Evolutionary conservation across 2,113 vertebrate genomes (phyloP), one percentile per base, ranked within the genome.

Genomic region (Psephotus haematonotus): DNA sequence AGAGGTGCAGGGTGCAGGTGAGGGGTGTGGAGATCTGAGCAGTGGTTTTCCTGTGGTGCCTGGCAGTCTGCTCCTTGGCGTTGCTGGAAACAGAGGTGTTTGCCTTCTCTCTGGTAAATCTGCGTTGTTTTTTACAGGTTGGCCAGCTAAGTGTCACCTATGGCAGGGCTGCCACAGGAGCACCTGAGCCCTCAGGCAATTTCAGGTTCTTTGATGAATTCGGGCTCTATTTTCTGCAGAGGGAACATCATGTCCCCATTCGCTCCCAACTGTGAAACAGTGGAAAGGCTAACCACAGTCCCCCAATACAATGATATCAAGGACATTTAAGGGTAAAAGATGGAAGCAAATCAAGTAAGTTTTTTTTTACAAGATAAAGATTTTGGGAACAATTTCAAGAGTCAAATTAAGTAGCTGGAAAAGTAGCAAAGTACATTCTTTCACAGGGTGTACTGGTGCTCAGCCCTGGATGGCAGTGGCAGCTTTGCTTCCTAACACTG

Each of bases 91-190:
- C 8, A 4, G 22, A 17, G 27, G 11, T n/a, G 17, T 39, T 88
- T 13, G 27, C 43, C 53, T 53, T 60, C n/a, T 17, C 39, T 18
- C 25, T 14, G 28, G 37, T 60, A 29, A 86, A 60, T 23, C 46
- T 2, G 0, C 0, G 0, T 5, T 43, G 33, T 1, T 50, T 79
- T 68, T 22, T 20, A 22, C n/a, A 49, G 20, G 33, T 2, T 64
- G 68, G 7, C 44, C 0, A 0, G 68, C 7, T 64, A 39, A 55
- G n/a, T 16, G 16, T 46, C 23, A 37, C 13, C 41, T 0, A 0
- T 5, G 4, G 44, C 39, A 35, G 41, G 52, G 33, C 2, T 27
- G 23, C 37, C 8, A 8, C 22, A 37, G 23, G 16, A 27, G 31
- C 62, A 68, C 65, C 24, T 7, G 3, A 82, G 25, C 49, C 9